Evolutionary conservation across 2,888 invertebrate species (phyloP).

Genomic region (Trichogramma dendrolimi): DNA sequence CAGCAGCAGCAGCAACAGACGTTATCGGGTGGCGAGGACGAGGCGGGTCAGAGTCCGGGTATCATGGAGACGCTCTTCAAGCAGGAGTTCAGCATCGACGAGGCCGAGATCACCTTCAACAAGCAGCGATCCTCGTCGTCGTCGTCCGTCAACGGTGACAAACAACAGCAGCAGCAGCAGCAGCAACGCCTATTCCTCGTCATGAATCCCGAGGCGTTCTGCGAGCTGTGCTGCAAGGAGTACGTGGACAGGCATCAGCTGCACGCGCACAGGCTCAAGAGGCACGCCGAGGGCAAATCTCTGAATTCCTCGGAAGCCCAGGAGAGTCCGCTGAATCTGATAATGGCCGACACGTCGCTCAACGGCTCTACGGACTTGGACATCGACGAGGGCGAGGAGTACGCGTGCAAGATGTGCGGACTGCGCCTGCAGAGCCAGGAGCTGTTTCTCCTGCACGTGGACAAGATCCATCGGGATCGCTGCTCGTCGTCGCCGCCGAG

Average conservation of each 20-base stretch:
- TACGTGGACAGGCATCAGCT: constrained; percentile 92
- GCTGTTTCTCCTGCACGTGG: constrained; percentile 41
- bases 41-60: constrained; percentile 42
- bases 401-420: constrained; percentile 55
- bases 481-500: constrained; percentile 35
- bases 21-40: constrained; percentile 33
- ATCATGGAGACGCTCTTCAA: constrained; percentile 46
- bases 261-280: constrained; percentile 85
- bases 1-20: constrained; percentile 14
- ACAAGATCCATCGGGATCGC: constrained; percentile 43
- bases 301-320: constrained; percentile 58
- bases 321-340: constrained; percentile 74
- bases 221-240: constrained; percentile 88
- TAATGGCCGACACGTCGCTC: constrained; percentile 63
- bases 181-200: constrained; percentile 73
- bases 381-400: constrained; percentile 50
- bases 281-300: constrained; percentile 58
- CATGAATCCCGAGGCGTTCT: constrained; percentile 83
- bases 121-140: constrained; percentile 35
- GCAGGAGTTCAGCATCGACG: constrained; percentile 47
- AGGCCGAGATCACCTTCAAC: constrained; percentile 42
- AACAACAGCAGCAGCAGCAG: constrained; percentile 57
- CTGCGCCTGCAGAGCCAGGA: constrained; percentile 55
- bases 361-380: constrained; percentile 55
- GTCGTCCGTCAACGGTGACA: constrained; percentile 36